phyloP scores from a whole-genome alignment of 2,888 invertebrate genomes.

The Anodontia alba region DNA sequence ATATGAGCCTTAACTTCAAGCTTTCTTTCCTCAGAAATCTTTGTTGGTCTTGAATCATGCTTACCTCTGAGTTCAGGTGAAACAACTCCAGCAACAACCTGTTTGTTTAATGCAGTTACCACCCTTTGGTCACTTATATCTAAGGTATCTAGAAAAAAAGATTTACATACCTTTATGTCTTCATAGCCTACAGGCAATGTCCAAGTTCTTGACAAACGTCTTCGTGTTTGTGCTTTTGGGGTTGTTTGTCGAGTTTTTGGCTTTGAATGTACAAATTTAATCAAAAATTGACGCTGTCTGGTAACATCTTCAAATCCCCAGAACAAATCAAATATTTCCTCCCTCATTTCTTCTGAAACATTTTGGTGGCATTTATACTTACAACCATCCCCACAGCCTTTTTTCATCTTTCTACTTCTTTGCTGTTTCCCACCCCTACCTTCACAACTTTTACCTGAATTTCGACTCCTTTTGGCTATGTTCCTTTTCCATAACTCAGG shows the following conservation, averaged over 20 bases:
- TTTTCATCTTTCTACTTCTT: slow-evolving; percentile 8
- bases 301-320: background rate
- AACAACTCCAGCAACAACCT: background rate
- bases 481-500: background rate
- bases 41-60: background rate
- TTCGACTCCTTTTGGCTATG: background rate
- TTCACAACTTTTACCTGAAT: background rate
- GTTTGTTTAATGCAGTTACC: background rate
- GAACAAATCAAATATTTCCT: background rate
- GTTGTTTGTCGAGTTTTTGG: background rate
- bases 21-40: background rate
- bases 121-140: background rate
- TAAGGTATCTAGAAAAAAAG: slow-evolving; percentile 1
- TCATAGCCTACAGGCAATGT: background rate
- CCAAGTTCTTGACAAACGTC: background rate
- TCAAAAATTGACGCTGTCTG: background rate
- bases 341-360: background rate
- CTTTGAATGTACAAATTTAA: background rate
- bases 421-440: background rate
- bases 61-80: background rate
- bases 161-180: slow-evolving; percentile 9
- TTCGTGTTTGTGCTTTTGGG: background rate
- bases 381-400: slow-evolving; percentile 4
- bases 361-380: background rate
- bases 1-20: background rate